Conservation (phyloP, 35 echinoderm and acorn worm species). For the Ophioderma brevispina region DNA sequence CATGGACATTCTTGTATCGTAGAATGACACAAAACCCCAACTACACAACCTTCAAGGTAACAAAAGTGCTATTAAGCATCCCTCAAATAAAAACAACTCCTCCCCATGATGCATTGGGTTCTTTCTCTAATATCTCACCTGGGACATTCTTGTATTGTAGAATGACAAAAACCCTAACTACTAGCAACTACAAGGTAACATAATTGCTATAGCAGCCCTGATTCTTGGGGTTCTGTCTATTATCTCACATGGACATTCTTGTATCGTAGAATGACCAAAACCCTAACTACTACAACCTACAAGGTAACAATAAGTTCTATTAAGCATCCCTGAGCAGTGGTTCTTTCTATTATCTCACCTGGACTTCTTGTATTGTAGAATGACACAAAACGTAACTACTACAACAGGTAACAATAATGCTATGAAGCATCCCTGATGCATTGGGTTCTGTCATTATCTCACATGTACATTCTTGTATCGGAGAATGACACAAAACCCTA, state of each 20-base stretch:
- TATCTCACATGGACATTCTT: conserved; percentile 99
- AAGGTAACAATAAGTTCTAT: conserved; percentile 50
- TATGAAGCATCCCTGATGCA: too few relatives aligned
- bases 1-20: conserved; percentile 98
- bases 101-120: too few relatives aligned
- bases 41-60: conserved; percentile 96
- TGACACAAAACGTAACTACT: conserved; percentile 99
- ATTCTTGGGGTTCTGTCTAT: too few relatives aligned
- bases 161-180: conserved; percentile 99
- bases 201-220: too few relatives aligned
- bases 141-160: conserved; percentile 96
- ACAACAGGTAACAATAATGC: conserved; percentile 90
- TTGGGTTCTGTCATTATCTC: conserved; percentile 96
- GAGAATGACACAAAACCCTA: conserved; percentile 97
- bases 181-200: conserved; percentile 94
- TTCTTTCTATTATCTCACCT: conserved; percentile 79
- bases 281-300: conserved; percentile 93
- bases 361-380: conserved; percentile 93
- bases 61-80: not conserved
- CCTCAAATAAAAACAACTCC: too few relatives aligned
- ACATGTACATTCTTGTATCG: conserved; percentile 99
- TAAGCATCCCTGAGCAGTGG: too few relatives aligned
- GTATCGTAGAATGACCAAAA: conserved; percentile 96
- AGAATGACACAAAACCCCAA: conserved; percentile 99
- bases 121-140: conserved; percentile 73